Percentiles rank a stretch among this genome's conserved stretches.
Conservation (phyloP, 2,888 invertebrate genomes). For the Pomacea canaliculata region DNA sequence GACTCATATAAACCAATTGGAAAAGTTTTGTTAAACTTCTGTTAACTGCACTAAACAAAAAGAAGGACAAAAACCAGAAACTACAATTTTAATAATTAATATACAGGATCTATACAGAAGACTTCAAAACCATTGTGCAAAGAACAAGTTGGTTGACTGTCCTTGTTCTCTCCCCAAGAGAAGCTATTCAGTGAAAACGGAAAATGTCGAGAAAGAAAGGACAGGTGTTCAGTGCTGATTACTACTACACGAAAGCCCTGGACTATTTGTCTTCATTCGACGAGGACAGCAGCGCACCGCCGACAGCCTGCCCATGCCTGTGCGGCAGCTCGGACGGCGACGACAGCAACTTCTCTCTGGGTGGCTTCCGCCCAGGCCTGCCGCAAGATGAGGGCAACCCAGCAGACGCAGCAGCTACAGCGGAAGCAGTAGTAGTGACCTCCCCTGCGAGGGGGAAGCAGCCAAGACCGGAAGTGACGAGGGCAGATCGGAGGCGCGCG, state of each 20-base stretch:
- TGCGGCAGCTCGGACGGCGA: not conserved
- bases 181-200: too few species aligned
- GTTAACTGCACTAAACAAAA: too few species aligned
- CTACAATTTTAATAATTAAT: too few species aligned
- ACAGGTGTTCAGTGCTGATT: constrained; percentile 1
- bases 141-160: too few species aligned
- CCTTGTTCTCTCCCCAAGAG: too few species aligned
- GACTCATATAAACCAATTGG: too few species aligned
- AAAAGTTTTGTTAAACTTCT: too few species aligned
- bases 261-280: constrained; percentile 8
- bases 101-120: too few species aligned
- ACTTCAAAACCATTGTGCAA: too few species aligned
- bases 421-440: not conserved
- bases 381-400: constrained; percentile 3
- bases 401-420: not conserved
- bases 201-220: not conserved
- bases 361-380: constrained; percentile 7
- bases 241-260: constrained; percentile 18
- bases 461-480: not conserved
- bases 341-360: not conserved
- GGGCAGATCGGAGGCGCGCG: constrained; percentile 1
- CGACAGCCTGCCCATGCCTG: not conserved
- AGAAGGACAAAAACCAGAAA: too few species aligned
- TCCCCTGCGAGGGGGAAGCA: not conserved
- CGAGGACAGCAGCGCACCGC: not conserved